Base-by-base conservation (phyloP, 35 echinoderm and acorn worm genomes). In the Ophioderma brevispina region DNA sequence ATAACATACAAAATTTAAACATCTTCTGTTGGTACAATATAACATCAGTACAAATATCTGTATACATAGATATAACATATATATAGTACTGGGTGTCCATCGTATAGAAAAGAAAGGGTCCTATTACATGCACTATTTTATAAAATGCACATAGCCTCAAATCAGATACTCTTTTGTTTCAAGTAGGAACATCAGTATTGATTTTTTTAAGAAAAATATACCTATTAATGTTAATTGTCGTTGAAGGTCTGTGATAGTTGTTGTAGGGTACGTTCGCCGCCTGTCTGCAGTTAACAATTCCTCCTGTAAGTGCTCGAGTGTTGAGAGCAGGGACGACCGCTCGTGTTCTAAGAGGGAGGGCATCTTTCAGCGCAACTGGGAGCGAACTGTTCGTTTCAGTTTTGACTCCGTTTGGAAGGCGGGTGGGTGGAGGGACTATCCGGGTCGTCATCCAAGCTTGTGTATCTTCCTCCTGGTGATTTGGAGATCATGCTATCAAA, bases 261-360 rank as follows among this genome's bases (percentile, higher is more conserved):
- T 78, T 39, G 87, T 36, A 30, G 94, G 64, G 3, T 50, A 81
- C 31, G 94, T 92, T 77, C 94, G 91, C 80, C 94, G 78, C 19
- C 96, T 78, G 76, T 98, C 96, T n/a, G 92, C 87, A 1, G 92
- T 94, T 37, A 98, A 55, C 31, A 98, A 39, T 59, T 98, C 96
- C 35, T 98, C 96, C 39, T 98, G 96, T 21, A 98, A 46, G 80
- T 98, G 96, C 63, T 98, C 96, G 37, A 98, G 63, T 1, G 96
- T 98, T 0, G 80, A 83, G 52, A 98, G 86, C 25, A 98, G 46
- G 0, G 96, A 98, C 18, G 92, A 87, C 81, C 96, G 77, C 80
- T 98, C 96, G 36, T 91, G 90, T 55, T 98, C 96, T 39, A 98
- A 43, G 3, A 94, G 89, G 39, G 52, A 98, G 90, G 14, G 92